Percentiles rank a stretch among this genome's conserved stretches.
phyloP scores from a whole-genome alignment of 2,113 vertebrate genomes.

The Tragelaphus strepsiceros region DNA sequence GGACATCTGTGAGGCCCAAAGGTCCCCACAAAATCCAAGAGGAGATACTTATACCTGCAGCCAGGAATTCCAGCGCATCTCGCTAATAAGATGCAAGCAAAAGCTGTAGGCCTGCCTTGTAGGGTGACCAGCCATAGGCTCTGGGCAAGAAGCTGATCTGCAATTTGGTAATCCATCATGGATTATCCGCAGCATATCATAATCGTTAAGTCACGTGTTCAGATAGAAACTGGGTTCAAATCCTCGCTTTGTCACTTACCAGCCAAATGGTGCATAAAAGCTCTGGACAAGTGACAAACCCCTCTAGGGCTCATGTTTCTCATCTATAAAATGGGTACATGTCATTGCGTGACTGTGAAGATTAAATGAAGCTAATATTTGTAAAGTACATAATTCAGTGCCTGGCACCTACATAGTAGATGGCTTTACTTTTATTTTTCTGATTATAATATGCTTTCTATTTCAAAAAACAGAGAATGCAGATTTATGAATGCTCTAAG shows the following conservation, averaged over 20 bases:
- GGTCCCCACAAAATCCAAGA: neutral
- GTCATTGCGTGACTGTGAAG: neutral
- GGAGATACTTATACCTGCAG: neutral
- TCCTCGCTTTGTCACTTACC: neutral
- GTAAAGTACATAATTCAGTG: neutral
- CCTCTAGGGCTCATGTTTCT: neutral
- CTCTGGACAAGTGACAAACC: neutral
- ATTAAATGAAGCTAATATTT: neutral
- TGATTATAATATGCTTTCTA: neutral
- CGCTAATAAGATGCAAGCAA: neutral
- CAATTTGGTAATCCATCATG: neutral
- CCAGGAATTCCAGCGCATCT: neutral
- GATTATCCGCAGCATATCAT: accelerated
- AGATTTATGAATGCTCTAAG: neutral
- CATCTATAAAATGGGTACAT: neutral
- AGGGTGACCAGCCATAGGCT: neutral
- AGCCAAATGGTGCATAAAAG: neutral
- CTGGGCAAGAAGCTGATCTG: neutral
- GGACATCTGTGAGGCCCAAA: neutral
- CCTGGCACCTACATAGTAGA: neutral
- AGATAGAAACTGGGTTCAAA: neutral
- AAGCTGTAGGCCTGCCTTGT: neutral
- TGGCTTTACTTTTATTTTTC: neutral
- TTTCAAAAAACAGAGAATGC: neutral
- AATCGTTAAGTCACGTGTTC: neutral